Percentiles rank a stretch among this genome's conserved stretches.
Conservation (phyloP, 2,797 vertebrate genomes). For the Manis pentadactyla region DNA sequence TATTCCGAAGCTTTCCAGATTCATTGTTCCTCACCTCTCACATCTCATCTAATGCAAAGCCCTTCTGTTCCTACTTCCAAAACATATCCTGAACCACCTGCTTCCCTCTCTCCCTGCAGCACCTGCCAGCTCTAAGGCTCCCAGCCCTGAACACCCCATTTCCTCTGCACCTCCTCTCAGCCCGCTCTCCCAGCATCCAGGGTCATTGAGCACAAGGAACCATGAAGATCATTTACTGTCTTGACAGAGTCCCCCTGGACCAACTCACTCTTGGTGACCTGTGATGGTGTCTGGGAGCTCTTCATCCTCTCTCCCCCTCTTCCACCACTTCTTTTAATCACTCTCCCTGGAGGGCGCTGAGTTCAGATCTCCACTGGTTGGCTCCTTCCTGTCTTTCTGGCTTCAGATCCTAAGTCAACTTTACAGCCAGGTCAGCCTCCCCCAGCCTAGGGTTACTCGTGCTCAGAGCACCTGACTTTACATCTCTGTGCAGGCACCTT, state of each 20-base stretch:
- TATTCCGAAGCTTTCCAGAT: neutral
- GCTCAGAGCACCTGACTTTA: neutral
- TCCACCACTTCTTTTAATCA: accelerated
- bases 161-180: neutral
- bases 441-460: accelerated
- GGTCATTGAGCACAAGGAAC: no score
- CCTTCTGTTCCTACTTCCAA: neutral
- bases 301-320: neutral
- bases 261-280: accelerated
- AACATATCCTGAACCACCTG: neutral
- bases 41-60: neutral
- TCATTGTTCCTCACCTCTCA: neutral
- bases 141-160: neutral
- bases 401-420: neutral
- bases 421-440: neutral
- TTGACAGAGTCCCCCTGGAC: neutral
- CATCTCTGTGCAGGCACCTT: neutral
- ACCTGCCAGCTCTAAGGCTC: no score
- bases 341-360: no score
- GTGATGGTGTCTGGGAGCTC: neutral
- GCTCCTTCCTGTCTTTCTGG: neutral
- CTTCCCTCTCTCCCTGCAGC: accelerated
- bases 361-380: neutral
- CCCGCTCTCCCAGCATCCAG: neutral
- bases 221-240: accelerated